Conservation (phyloP, 2,113 vertebrate genomes). For the Aphyosemion australe region DNA sequence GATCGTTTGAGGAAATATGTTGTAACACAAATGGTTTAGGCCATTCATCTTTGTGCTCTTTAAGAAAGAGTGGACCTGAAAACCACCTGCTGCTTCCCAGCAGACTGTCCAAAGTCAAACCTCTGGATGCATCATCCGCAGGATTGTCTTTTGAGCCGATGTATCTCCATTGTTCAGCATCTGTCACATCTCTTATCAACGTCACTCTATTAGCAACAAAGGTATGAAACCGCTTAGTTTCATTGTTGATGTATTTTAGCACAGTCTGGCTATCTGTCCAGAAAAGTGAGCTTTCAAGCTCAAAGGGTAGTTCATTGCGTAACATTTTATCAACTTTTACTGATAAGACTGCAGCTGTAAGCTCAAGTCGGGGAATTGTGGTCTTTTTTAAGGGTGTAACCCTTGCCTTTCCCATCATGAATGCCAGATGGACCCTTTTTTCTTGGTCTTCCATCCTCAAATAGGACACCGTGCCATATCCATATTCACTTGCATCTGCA, state of each 20-base stretch:
- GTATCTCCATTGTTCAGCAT: background rate
- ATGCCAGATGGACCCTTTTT: background rate
- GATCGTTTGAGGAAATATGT: background rate
- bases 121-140: background rate
- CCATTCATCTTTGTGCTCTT: background rate
- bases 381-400: background rate
- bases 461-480: too few relatives aligned
- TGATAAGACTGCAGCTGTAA: background rate
- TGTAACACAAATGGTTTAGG: background rate
- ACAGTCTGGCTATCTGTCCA: slow-evolving; percentile 1
- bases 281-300: background rate
- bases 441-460: too few relatives aligned
- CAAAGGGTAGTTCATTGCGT: background rate
- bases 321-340: background rate
- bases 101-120: background rate
- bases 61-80: background rate
- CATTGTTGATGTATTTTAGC: background rate
- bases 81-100: background rate
- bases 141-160: background rate
- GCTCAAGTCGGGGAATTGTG: background rate
- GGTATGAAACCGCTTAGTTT: background rate
- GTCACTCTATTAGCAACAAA: slow-evolving; percentile 1
- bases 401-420: background rate
- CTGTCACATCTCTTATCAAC: background rate
- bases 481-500: too few relatives aligned